Evolutionary conservation across 2,113 vertebrate species (phyloP).

Genomic region (Arenaria interpres): DNA sequence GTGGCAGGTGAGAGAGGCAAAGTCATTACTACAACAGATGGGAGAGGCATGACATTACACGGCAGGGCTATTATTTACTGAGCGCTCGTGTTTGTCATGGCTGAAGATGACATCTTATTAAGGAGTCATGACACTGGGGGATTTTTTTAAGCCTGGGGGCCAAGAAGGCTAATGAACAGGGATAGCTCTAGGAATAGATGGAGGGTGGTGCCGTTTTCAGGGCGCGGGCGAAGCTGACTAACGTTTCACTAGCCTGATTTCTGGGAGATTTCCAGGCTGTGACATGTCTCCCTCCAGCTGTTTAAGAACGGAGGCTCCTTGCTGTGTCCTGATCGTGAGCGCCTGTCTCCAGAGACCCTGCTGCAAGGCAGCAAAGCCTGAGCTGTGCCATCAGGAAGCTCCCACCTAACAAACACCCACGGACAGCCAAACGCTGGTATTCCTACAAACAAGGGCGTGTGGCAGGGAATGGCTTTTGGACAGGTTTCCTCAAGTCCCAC

Average conservation of each 20-base stretch:
- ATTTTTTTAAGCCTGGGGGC: conserved; percentile 61
- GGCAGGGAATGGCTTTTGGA: not conserved
- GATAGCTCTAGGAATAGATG: conserved; percentile 59
- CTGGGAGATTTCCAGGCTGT: conserved; percentile 1
- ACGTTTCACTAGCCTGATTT: not conserved
- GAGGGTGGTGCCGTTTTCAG: not conserved
- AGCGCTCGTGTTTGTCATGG: conserved; percentile 65
- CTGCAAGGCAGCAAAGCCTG: not conserved
- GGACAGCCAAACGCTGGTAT: not conserved
- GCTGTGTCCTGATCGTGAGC: fast-evolving
- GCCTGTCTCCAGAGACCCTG: not conserved
- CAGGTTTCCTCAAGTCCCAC: not conserved
- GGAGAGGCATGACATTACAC: conserved; percentile 61
- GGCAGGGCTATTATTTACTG: conserved; percentile 65
- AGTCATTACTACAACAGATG: conserved; percentile 69
- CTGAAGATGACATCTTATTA: conserved; percentile 76
- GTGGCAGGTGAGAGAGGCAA: conserved; percentile 61
- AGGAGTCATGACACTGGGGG: conserved; percentile 62
- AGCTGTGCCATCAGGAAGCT: not conserved
- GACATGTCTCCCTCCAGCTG: not conserved
- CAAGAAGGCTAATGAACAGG: conserved; percentile 66
- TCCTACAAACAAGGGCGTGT: not conserved
- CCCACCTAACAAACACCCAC: fast-evolving
- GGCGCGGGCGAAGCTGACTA: not conserved
- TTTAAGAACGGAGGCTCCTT: not conserved